Conservation (phyloP, 2,797 vertebrate genomes). For the Galago senegalensis region DNA sequence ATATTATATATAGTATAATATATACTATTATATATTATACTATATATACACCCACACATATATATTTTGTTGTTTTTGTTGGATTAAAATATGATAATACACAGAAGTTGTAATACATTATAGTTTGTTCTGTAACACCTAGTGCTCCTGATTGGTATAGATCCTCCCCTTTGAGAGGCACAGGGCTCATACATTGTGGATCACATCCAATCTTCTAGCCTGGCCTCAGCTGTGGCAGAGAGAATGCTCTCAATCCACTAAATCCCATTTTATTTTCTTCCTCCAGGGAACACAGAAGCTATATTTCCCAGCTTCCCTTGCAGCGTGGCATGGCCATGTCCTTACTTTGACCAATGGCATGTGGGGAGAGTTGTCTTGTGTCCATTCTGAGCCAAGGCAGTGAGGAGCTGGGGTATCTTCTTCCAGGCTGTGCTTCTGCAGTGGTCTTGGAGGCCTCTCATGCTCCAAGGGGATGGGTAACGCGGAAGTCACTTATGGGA, state of each 20-base stretch:
- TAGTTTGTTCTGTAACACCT: neutral
- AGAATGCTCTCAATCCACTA: neutral
- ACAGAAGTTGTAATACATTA: neutral
- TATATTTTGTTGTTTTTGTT: neutral
- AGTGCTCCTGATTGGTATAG: neutral
- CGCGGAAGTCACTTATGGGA: neutral
- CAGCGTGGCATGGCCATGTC: too few species aligned
- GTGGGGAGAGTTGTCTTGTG: neutral
- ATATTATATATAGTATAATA: too few species aligned
- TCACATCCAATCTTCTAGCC: neutral
- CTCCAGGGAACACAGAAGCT: neutral
- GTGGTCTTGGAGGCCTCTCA: neutral
- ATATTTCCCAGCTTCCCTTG: neutral
- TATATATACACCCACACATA: too few species aligned
- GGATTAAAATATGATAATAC: neutral
- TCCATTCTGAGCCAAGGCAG: neutral
- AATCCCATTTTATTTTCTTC: neutral
- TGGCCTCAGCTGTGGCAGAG: neutral
- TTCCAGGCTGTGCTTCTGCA: neutral
- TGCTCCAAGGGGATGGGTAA: neutral
- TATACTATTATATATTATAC: too few species aligned
- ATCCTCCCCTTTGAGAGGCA: neutral
- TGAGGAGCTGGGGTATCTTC: neutral
- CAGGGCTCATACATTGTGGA: too few species aligned
- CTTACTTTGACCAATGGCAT: neutral